These are phyloP conservation scores for Perodicticus potto DNA, from an alignment of 2,797 vertebrate genomes.

Conservation along the genomic window DNA sequence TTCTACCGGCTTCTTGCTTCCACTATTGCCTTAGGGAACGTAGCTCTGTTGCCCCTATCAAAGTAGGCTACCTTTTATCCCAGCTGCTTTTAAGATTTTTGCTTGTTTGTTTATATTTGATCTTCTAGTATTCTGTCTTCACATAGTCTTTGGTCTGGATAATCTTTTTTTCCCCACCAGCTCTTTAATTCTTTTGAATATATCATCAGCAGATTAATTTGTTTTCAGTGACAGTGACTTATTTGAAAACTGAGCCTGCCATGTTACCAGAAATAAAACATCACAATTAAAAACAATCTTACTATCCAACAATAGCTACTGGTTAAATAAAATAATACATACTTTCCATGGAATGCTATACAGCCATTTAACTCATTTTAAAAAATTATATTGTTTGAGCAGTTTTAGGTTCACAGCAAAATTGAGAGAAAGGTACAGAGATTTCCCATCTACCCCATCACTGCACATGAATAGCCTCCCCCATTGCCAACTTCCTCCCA, in stretches of 20 bases:
- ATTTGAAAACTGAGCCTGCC: background rate
- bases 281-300: constrained; percentile 41
- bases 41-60: background rate
- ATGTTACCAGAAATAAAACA: constrained; percentile 3
- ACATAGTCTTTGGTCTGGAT: background rate
- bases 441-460: background rate
- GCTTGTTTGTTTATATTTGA: constrained; percentile 22
- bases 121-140: constrained; percentile 23
- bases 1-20: background rate
- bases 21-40: background rate
- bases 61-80: background rate
- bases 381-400: background rate
- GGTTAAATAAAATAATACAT: background rate
- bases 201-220: constrained; percentile 39
- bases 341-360: background rate
- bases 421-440: background rate
- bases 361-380: background rate
- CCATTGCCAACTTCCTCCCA: background rate
- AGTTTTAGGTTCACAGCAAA: background rate
- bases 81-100: background rate
- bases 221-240: background rate
- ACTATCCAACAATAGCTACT: background rate
- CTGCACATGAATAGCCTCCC: background rate
- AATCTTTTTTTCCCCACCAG: background rate
- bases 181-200: constrained; percentile 40